A percentile compares a stretch with the other conserved stretches of the same genome.
Evolutionary conservation across 37 sponge, comb jelly and placozoan genomes (phyloP).

Genomic region (Beroe ovata): DNA sequence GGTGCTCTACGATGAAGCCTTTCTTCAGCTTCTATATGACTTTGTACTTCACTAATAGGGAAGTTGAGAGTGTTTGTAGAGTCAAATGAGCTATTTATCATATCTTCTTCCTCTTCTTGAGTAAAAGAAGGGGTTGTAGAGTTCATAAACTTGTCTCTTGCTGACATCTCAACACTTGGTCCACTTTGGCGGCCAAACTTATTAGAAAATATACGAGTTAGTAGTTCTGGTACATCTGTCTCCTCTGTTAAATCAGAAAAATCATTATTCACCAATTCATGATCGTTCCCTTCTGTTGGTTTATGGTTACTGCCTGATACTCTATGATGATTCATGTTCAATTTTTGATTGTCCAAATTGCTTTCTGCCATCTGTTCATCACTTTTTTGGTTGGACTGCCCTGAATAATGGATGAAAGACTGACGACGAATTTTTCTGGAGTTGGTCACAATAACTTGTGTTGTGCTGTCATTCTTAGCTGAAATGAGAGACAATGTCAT

Average conservation of each 20-base stretch:
- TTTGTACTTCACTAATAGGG: neutral
- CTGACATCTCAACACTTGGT: neutral
- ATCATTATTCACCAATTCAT: neutral
- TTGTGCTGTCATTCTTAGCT: neutral
- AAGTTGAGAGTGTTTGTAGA: neutral
- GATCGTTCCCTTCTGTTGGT: no score
- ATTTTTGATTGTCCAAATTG: neutral
- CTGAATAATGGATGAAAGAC: neutral
- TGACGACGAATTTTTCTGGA: neutral
- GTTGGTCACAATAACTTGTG: conserved; percentile 7
- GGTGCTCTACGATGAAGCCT: neutral
- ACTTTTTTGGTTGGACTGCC: neutral
- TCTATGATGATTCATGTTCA: no score
- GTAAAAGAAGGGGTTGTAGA: conserved; percentile 12
- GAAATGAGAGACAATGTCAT: no score
- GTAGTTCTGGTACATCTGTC: neutral
- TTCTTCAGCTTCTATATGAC: neutral
- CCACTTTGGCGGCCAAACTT: no score
- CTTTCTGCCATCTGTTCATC: neutral
- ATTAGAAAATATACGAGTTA: neutral
- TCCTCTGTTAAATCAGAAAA: neutral
- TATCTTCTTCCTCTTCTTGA: neutral
- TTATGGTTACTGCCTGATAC: neutral
- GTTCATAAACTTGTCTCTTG: conserved; percentile 34
- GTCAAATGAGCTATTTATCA: neutral